Conservation (phyloP, 2,113 vertebrate species). For the Mus spicilegus region DNA sequence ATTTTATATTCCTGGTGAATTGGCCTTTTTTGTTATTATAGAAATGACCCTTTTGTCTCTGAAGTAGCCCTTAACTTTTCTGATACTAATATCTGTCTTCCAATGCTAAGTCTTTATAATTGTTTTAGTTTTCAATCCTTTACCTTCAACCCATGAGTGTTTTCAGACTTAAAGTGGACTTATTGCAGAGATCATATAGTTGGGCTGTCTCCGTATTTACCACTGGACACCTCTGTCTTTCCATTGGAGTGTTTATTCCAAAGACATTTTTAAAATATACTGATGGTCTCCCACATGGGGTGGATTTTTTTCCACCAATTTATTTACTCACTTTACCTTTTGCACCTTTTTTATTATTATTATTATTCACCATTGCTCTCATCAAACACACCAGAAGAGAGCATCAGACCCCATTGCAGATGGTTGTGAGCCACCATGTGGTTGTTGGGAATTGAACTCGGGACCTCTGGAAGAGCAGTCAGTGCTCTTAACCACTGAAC, state of each 20-base stretch:
- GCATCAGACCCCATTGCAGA: too few species aligned
- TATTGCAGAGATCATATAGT: neutral
- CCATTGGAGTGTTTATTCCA: neutral
- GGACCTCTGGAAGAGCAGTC: too few species aligned
- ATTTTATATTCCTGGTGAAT: slow-evolving; percentile 38
- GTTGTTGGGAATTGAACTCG: too few species aligned
- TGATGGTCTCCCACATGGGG: too few species aligned
- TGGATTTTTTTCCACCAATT: too few species aligned
- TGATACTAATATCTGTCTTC: neutral
- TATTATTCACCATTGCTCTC: too few species aligned
- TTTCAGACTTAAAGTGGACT: neutral
- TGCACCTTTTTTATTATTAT: too few species aligned
- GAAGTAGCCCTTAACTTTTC: slow-evolving; percentile 1
- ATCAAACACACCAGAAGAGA: too few species aligned
- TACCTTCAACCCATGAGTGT: neutral
- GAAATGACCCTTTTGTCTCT: neutral
- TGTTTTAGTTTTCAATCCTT: neutral
- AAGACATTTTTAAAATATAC: neutral
- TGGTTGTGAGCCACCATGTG: too few species aligned
- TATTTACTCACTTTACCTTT: too few species aligned
- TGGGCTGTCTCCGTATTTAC: neutral
- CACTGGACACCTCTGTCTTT: neutral
- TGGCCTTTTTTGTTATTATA: neutral
- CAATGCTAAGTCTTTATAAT: neutral
- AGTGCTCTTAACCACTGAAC: too few species aligned